Percentiles rank a stretch among this genome's conserved stretches.
Conservation (phyloP, 2,113 vertebrate genomes). For the Pavo muticus region DNA sequence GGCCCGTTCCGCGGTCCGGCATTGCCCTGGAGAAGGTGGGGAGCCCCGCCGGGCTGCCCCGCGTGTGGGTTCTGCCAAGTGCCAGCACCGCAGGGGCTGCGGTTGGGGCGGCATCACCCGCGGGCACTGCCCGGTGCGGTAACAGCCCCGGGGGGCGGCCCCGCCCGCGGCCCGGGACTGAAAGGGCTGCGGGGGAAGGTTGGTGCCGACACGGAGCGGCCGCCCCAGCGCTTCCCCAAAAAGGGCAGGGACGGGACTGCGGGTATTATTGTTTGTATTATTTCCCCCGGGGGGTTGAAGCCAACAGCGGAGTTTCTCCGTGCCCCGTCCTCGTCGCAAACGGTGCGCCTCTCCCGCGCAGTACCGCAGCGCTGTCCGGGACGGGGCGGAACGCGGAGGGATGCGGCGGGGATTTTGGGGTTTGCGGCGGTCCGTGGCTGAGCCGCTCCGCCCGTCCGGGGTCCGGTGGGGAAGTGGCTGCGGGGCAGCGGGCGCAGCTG, state of each 20-base stretch:
- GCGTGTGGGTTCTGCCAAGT: accelerated
- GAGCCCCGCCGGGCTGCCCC: background rate
- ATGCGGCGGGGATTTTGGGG: background rate
- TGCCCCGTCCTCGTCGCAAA: background rate
- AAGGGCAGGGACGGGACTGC: background rate
- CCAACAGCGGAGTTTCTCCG: background rate
- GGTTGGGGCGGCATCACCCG: background rate
- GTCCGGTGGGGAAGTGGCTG: background rate
- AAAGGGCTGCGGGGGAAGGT: background rate
- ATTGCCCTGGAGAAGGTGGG: background rate
- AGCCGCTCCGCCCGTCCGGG: too few species aligned
- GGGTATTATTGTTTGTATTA: background rate
- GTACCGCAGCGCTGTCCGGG: background rate
- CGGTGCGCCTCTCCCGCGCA: background rate
- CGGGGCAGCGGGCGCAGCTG: background rate
- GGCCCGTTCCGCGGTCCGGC: too few species aligned
- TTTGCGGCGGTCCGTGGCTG: background rate
- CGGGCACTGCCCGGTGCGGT: too few species aligned
- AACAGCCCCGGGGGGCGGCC: too few species aligned
- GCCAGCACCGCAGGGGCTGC: background rate
- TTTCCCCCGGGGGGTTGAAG: background rate
- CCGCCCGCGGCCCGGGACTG: too few species aligned
- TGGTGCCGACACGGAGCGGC: background rate
- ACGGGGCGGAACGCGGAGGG: background rate
- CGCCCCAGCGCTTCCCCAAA: background rate